Evolutionary conservation across 2,797 vertebrate genomes (phyloP).

Genomic region (Channallabes apus): DNA sequence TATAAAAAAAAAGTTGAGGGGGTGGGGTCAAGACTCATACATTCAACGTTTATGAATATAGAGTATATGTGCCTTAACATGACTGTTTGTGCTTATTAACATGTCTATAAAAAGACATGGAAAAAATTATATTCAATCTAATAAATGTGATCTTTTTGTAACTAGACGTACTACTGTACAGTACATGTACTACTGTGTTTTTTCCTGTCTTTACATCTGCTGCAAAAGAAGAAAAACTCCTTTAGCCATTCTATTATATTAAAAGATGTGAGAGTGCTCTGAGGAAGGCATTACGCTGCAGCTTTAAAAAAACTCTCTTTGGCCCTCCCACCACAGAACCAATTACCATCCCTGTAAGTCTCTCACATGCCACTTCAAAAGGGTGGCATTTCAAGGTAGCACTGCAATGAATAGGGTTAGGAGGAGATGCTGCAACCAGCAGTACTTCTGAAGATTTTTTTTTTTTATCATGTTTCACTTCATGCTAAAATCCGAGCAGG

Average conservation of each 20-base stretch:
- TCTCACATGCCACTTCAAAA: conserved; percentile 60
- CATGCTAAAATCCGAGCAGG: conserved; percentile 33
- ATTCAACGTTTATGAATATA: no score
- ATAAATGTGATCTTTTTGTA: not conserved
- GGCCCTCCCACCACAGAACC: conserved; percentile 45
- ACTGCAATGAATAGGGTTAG: conserved; percentile 41
- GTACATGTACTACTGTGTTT: no score
- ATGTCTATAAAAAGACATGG: not conserved
- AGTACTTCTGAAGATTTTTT: conserved; percentile 40
- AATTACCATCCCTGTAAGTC: conserved; percentile 54
- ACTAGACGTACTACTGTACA: not conserved
- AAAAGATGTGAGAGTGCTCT: not conserved
- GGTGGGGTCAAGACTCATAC: no score
- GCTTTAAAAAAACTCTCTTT: conserved; percentile 20
- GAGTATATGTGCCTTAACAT: no score
- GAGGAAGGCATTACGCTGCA: not conserved
- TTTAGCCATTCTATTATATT: not conserved
- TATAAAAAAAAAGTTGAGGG: no score
- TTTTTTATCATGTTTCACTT: conserved; percentile 52
- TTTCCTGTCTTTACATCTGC: not conserved
- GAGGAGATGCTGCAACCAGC: conserved; percentile 17
- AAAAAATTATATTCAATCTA: not conserved
- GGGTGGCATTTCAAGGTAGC: conserved; percentile 53
- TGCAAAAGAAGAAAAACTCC: not conserved
- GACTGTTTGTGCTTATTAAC: not conserved